Evolutionary conservation across 2,797 vertebrate genomes (phyloP).

Genomic region (Vultur gryphus): DNA sequence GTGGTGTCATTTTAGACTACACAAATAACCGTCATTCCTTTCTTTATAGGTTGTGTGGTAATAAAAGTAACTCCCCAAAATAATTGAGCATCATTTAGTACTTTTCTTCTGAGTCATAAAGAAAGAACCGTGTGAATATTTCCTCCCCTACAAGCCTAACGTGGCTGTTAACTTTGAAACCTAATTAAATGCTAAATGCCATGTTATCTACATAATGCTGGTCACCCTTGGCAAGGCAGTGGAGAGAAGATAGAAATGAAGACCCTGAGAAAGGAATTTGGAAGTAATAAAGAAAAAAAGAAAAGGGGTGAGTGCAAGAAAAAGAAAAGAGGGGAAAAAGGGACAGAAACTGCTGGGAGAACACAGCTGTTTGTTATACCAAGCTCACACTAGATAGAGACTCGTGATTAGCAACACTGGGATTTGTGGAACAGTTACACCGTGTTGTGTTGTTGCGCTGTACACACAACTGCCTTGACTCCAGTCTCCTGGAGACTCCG

Average conservation of each 20-base stretch:
- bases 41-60: not conserved
- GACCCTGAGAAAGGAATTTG: not conserved
- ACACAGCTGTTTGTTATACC: not conserved
- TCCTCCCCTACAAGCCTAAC: not conserved
- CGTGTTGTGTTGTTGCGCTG: fast-evolving
- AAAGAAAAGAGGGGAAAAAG: not conserved
- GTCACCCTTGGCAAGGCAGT: not conserved
- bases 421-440: not conserved
- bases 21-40: not conserved
- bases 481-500: not conserved
- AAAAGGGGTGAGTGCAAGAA: not conserved
- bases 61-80: not conserved
- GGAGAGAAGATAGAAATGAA: not conserved
- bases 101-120: conserved; percentile 37
- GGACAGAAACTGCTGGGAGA: not conserved
- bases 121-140: not conserved
- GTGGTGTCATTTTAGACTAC: not conserved
- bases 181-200: not conserved
- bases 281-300: not conserved
- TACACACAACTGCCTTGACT: too few relatives aligned
- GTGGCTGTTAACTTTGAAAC: not conserved
- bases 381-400: not conserved
- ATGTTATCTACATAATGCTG: not conserved
- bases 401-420: not conserved
- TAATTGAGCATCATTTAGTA: conserved; percentile 1